Conservation (phyloP, 2,888 invertebrate species). For the Eupithecia inturbata region DNA sequence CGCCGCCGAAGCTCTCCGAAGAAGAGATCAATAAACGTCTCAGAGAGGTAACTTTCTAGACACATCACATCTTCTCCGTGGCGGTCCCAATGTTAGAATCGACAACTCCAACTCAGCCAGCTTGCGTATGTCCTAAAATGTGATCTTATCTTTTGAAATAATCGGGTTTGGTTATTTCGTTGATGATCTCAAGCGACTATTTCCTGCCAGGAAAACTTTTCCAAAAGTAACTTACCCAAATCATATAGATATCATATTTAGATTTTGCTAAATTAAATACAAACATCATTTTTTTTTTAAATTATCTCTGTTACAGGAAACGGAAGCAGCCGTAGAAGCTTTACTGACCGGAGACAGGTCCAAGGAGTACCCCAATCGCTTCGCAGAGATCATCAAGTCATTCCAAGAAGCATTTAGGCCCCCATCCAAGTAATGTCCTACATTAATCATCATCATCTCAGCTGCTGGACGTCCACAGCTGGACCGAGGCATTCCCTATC, state of each 20-base stretch:
- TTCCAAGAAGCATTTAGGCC: not conserved
- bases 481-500: not conserved
- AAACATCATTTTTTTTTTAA: not conserved
- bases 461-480: not conserved
- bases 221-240: too few relatives aligned
- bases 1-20: constrained; percentile 11
- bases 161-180: too few relatives aligned
- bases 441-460: not conserved
- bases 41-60: constrained; percentile 3
- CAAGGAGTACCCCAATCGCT: constrained; percentile 14
- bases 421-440: not conserved
- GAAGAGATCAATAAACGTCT: constrained; percentile 19
- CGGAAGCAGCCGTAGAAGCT: constrained; percentile 25
- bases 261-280: not conserved
- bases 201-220: too few relatives aligned
- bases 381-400: constrained; percentile 6
- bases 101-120: not conserved
- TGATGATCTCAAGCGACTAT: too few relatives aligned
- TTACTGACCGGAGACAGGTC: constrained; percentile 21
- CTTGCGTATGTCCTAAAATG: not conserved
- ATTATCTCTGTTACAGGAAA: constrained; percentile 8
- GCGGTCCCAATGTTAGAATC: not conserved
- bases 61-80: not conserved
- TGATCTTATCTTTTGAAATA: too few relatives aligned
- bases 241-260: too few relatives aligned